Conservation (phyloP, 2,113 vertebrate genomes). For the Sinosuthora webbiana region DNA sequence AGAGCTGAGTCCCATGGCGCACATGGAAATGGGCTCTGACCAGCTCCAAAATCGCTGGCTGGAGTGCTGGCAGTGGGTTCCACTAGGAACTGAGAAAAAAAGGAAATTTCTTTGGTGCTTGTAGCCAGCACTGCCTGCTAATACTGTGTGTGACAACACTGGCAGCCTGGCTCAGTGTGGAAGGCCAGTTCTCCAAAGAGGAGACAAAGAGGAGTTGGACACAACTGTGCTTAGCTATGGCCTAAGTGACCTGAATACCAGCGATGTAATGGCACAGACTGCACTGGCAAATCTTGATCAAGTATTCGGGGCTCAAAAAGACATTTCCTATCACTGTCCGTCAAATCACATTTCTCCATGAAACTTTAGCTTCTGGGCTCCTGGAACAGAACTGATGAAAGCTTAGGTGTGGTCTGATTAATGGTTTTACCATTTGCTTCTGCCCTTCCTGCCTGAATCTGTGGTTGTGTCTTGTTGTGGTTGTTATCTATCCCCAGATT, state of each 20-base stretch:
- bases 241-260: neutral
- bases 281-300: neutral
- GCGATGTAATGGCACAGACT: neutral
- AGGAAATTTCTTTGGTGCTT: neutral
- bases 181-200: neutral
- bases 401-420: neutral
- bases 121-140: neutral
- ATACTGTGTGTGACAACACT: neutral
- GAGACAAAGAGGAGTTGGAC: too few relatives aligned
- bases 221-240: neutral
- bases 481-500: neutral
- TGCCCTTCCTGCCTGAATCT: neutral
- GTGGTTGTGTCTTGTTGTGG: neutral
- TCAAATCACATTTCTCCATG: neutral
- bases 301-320: neutral
- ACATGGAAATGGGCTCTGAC: accelerated
- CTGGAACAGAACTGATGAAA: neutral
- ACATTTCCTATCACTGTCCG: accelerated
- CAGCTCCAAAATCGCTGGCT: neutral
- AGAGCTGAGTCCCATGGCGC: neutral
- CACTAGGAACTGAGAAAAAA: neutral
- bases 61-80: neutral
- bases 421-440: neutral
- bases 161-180: accelerated
- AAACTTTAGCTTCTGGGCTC: neutral